Evolutionary conservation across 1,140 invertebrate species (phyloP), one percentile per base, ranked within the genome.

Genomic region (Parapsyche elsis): DNA sequence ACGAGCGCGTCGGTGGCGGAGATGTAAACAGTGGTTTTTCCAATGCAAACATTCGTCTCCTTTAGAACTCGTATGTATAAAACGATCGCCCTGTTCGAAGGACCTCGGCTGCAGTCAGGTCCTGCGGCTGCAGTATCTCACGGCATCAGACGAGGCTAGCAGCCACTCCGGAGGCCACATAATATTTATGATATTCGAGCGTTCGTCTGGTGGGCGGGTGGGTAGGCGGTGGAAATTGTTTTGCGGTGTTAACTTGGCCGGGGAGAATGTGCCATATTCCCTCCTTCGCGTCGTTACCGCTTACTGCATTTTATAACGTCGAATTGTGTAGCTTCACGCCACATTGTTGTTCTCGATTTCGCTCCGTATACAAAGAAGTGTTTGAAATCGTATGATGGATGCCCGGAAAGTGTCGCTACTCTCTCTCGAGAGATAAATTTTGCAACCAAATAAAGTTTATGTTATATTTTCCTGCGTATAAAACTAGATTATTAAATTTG

Each of bases 191-290:
- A 81, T 76, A 76, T 79, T 79, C 77, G 26, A 71, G 57, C 19
- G 30, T 1, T 38, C 2, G 30, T 1, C 30, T 4, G 30, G 7
- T 38, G 30, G 30, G 30, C 7, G 30, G 30, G 30, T 71, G 70
- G 23, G 57, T 16, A n/a, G n/a, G n/a, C n/a, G 57, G 49, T 38
- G 77, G 70, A 82, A 82, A 82, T 82, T 82, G 78, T 82, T 82
- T 82, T 78, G 78, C 78, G 78, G 81, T 79, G 73, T 81, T 81
- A 81, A 80, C 71, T 81, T 21, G 67, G 81, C 24, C 38, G 57
- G 45, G 77, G 44, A 57, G 53, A 77, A 44, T 81, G 59, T 24
- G 70, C 80, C 64, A 75, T 61, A 23, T 23, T 30, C 74, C 21
- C 70, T 45, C 30, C 70, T 71, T 71, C 70, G 38, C n/a, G 14